Evolutionary conservation across 2,797 vertebrate species (phyloP).

Genomic region (Novumbra hubbsi): DNA sequence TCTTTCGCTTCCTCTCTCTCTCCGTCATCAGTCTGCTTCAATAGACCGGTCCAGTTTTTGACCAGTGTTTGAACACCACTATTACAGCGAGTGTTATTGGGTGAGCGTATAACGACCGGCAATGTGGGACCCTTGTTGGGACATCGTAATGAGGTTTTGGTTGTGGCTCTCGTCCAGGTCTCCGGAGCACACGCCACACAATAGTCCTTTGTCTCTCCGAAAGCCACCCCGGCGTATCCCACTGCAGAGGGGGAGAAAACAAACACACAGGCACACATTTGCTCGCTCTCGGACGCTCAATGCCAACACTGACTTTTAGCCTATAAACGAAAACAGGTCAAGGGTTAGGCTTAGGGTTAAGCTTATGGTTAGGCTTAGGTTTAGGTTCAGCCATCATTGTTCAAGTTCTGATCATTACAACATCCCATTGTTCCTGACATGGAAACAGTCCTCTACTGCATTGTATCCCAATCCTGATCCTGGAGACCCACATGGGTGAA

Average conservation of each 20-base stretch:
- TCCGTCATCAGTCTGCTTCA: slow-evolving; percentile 14
- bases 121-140: slow-evolving; percentile 51
- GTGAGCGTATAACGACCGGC: not conserved
- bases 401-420: not conserved
- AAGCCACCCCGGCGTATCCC: slow-evolving; percentile 58
- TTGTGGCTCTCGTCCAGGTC: slow-evolving; percentile 68
- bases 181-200: slow-evolving; percentile 65
- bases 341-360: not conserved
- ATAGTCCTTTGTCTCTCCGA: slow-evolving; percentile 59
- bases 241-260: slow-evolving; percentile 57
- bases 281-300: slow-evolving; percentile 21
- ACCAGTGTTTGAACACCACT: not conserved
- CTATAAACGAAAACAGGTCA: not conserved
- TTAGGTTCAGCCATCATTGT: not conserved
- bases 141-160: slow-evolving; percentile 68
- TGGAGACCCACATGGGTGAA: too few relatives aligned
- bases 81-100: slow-evolving; percentile 54
- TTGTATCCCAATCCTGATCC: not conserved
- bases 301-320: slow-evolving; percentile 33
- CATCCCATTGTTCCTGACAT: not conserved
- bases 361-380: too few relatives aligned
- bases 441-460: not conserved
- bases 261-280: slow-evolving; percentile 15
- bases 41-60: not conserved
- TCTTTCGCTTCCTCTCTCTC: not conserved